Base-by-base conservation (phyloP, 2,888 invertebrate genomes). In the Heliconius aoede region DNA sequence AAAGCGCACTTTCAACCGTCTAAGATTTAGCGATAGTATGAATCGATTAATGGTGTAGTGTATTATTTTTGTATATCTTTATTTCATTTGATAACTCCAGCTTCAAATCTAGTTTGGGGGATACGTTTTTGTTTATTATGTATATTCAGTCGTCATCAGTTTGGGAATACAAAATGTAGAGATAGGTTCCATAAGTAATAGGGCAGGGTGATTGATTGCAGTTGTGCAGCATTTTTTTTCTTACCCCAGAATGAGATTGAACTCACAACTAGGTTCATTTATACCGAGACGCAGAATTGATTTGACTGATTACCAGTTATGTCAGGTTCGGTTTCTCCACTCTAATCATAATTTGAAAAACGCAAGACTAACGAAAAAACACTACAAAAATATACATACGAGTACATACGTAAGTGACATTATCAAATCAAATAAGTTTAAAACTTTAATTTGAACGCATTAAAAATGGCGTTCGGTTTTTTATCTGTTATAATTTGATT, bases 1-100 rank as follows among this genome's bases (percentile, higher is more conserved):
- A 85, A 88, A 86, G 87, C 88, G 85, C 88, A 87, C 86, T 88
- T 88, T 88, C 88, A 86, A 86, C 89, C 85, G 83, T 81, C 81
- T 82, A 78, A 85, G 89, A 89, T 86, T 80, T 61, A 61, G 74
- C 76, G 87, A 88, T 88, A 87, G 87, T 58, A 77, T 40, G 36
- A 40, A 40, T 36, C 65, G 36, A 65, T 40, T 36, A 24, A 15
- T 24, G 21, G 7, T 36, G 24, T 65, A 7, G 65, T 3, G 15
- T 24, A 36, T 36, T 60, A 24, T 13, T 60, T 8, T 36, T 36
- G 32, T 36, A 2, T 36, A 36, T 36, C 11, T 36, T n/a, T 9
- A n/a, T 55, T 55, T 55, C n/a, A 55, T 9, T 8, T 8, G n/a
- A 55, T n/a, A 51, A 1, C 9, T 55, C 3, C 55, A 55, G 55